phyloP scores from a whole-genome alignment of 2,888 invertebrate genomes.

The Byasa hedistus region DNA sequence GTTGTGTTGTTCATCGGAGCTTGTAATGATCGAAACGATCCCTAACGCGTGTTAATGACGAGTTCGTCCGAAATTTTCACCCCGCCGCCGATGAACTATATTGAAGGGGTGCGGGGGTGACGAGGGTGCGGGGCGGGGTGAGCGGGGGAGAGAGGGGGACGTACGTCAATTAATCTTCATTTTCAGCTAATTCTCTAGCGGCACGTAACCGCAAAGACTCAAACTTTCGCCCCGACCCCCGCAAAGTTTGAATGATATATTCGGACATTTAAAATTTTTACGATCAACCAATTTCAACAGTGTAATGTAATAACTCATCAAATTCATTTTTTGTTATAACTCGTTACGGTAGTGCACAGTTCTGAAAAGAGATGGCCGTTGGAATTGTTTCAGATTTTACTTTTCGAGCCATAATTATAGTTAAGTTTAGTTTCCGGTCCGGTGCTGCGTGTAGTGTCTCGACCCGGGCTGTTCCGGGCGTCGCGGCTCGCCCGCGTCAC shows the following conservation, averaged over 20 bases:
- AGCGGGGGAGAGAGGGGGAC: too few species aligned
- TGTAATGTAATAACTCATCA: too few species aligned
- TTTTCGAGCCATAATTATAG: too few species aligned
- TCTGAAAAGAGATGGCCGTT: too few species aligned
- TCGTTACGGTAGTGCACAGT: too few species aligned
- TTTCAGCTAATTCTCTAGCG: constrained; percentile 12
- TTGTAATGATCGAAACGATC: too few species aligned
- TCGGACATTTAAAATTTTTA: constrained; percentile 1
- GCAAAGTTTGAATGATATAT: not conserved
- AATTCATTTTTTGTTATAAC: too few species aligned
- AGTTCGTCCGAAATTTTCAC: constrained; percentile 8
- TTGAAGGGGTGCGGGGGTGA: not conserved
- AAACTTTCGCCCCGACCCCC: not conserved
- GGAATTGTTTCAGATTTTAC: too few species aligned
- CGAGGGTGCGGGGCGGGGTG: too few species aligned
- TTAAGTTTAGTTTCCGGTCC: not conserved
- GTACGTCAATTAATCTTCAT: constrained; percentile 8
- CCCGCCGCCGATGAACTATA: constrained; percentile 6
- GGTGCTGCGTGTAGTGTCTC: not conserved
- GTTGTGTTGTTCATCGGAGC: too few species aligned
- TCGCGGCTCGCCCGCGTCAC: not conserved
- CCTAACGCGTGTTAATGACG: constrained; percentile 1
- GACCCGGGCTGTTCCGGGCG: too few species aligned
- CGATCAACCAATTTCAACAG: too few species aligned
- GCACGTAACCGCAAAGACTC: not conserved